Evolutionary conservation across 2,888 invertebrate genomes (phyloP).

Genomic region (Halictus quadricinctus): DNA sequence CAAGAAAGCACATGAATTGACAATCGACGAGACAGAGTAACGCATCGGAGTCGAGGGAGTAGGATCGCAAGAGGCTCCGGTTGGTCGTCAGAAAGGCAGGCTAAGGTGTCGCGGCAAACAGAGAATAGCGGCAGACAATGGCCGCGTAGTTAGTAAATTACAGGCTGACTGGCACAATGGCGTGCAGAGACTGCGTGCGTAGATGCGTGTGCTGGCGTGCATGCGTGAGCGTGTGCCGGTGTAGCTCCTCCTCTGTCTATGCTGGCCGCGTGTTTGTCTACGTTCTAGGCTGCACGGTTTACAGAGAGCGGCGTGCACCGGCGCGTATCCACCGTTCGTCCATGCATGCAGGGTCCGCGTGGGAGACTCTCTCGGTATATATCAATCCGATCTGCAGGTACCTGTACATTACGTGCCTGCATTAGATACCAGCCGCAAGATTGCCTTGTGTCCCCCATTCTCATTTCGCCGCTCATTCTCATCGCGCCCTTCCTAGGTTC

Average conservation of each 20-base stretch:
- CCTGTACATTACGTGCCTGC: slow-evolving; percentile 55
- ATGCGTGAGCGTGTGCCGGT: not conserved
- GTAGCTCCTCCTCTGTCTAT: slow-evolving; percentile 2
- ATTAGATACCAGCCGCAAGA: slow-evolving; percentile 59
- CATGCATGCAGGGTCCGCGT: slow-evolving; percentile 62
- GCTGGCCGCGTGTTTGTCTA: slow-evolving; percentile 30
- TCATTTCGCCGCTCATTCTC: slow-evolving; percentile 32
- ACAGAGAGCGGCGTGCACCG: slow-evolving; percentile 65
- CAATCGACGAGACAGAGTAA: not conserved
- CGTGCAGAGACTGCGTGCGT: slow-evolving; percentile 52
- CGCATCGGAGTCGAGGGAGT: slow-evolving; percentile 3
- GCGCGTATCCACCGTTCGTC: slow-evolving; percentile 71
- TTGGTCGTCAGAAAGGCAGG: slow-evolving; percentile 37
- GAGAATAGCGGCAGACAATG: slow-evolving; percentile 71
- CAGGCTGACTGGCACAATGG: slow-evolving; percentile 72
- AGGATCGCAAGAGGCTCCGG: slow-evolving; percentile 2
- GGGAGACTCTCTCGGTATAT: slow-evolving; percentile 60
- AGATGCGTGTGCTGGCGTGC: not conserved
- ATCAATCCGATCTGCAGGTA: slow-evolving; percentile 62
- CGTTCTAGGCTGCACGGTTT: slow-evolving; percentile 50
- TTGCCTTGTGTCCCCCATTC: slow-evolving; percentile 47
- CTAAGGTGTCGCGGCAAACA: slow-evolving; percentile 69
- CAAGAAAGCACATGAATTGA: not conserved
- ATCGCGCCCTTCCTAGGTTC: slow-evolving; percentile 11
- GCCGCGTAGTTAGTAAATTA: slow-evolving; percentile 78